Conservation (phyloP, 2,797 vertebrate genomes). For the Cossypha heuglini region DNA sequence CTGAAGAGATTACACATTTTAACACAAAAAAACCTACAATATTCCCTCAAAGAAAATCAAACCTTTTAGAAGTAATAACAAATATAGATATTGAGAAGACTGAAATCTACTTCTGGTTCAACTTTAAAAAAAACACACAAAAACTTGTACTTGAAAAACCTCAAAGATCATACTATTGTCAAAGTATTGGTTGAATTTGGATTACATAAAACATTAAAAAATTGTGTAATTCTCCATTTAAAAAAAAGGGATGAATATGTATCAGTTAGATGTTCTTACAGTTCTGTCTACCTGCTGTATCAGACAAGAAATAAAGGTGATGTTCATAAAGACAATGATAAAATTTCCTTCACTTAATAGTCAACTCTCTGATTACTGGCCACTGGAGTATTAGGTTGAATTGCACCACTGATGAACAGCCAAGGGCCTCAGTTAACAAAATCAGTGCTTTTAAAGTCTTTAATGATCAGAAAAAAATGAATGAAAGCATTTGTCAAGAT, state of each 20-base stretch:
- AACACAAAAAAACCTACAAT: background rate
- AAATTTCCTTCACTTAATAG: slow-evolving; percentile 75
- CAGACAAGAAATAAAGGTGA: slow-evolving; percentile 70
- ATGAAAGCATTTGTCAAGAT: slow-evolving; percentile 66
- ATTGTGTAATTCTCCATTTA: slow-evolving; percentile 46
- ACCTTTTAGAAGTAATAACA: background rate
- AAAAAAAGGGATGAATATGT: slow-evolving; percentile 35
- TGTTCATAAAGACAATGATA: slow-evolving; percentile 76
- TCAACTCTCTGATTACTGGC: slow-evolving; percentile 77
- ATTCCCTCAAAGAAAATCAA: background rate
- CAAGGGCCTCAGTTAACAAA: slow-evolving; percentile 82
- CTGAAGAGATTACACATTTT: background rate
- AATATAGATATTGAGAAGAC: background rate
- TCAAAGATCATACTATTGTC: slow-evolving; percentile 43
- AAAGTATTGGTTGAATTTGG: slow-evolving; percentile 62
- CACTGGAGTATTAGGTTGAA: slow-evolving; percentile 77
- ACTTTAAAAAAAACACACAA: background rate
- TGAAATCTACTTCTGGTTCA: slow-evolving; percentile 31
- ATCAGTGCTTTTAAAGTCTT: slow-evolving; percentile 65
- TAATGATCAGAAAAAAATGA: slow-evolving; percentile 64
- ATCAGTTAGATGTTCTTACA: slow-evolving; percentile 43
- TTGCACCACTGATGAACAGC: slow-evolving; percentile 80
- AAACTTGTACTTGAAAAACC: slow-evolving; percentile 13
- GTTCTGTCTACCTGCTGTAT: slow-evolving; percentile 15
- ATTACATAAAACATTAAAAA: slow-evolving; percentile 47